Evolutionary conservation across 2,888 invertebrate species (phyloP).

Genomic region (Drosophila histrio): DNA sequence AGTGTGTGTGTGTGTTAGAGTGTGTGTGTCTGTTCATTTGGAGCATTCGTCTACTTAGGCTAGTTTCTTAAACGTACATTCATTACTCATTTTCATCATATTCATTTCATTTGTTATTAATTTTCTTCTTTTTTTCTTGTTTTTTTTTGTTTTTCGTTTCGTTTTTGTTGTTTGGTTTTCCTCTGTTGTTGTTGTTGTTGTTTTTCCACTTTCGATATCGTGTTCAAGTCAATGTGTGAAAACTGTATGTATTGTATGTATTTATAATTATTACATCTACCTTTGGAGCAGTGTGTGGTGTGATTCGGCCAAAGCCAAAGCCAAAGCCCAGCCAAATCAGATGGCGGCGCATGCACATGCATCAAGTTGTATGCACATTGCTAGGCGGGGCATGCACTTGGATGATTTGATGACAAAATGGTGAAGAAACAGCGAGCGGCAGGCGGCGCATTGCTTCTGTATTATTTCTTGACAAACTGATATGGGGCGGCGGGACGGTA

Average conservation of each 20-base stretch:
- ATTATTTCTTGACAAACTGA: constrained; percentile 82
- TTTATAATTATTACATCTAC: constrained; percentile 76
- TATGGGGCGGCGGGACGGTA: constrained; percentile 81
- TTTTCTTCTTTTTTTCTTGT: background rate
- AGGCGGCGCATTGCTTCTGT: constrained; percentile 65
- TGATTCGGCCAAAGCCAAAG: constrained; percentile 39
- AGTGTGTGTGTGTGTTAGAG: constrained; percentile 14
- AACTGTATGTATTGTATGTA: constrained; percentile 39
- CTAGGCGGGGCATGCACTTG: constrained; percentile 58
- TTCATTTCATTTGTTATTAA: constrained; percentile 17
- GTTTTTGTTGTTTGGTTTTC: constrained; percentile 47
- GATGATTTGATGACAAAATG: constrained; percentile 47
- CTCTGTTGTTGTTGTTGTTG: constrained; percentile 16
- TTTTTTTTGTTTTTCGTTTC: constrained; percentile 28
- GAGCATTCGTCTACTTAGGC: constrained; percentile 80
- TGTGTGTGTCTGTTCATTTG: constrained; percentile 50
- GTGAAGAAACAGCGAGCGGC: constrained; percentile 75
- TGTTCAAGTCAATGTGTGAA: constrained; percentile 67
- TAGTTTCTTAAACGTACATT: constrained; percentile 71
- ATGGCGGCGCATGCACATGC: constrained; percentile 53
- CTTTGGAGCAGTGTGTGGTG: constrained; percentile 70
- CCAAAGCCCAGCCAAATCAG: constrained; percentile 40
- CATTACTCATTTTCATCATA: constrained; percentile 68
- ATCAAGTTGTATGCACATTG: constrained; percentile 39
- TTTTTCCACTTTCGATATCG: constrained; percentile 47